These are phyloP conservation scores for Drosophila pallidifrons DNA, from an alignment of 1,140 invertebrate species.

Conservation along the genomic window DNA sequence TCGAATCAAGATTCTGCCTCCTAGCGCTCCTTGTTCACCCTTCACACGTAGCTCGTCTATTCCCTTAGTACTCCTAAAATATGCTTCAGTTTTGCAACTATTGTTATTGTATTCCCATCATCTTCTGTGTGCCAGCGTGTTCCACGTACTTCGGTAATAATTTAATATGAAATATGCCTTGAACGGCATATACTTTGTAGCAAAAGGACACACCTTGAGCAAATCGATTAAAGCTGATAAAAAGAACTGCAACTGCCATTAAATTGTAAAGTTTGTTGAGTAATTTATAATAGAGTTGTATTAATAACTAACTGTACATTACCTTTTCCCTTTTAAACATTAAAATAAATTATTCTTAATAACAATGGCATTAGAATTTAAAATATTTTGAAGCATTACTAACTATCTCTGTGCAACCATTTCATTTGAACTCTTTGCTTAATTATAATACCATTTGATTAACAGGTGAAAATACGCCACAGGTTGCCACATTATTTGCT, in stretches of 20 bases:
- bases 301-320: too few species aligned
- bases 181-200: background rate
- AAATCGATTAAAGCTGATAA: conserved; percentile 10
- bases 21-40: background rate
- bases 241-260: conserved; percentile 6
- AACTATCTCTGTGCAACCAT: too few species aligned
- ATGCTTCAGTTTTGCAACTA: conserved; percentile 62
- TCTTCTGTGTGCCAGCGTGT: conserved; percentile 44
- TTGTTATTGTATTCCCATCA: conserved; percentile 74
- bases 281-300: background rate
- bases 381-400: too few species aligned
- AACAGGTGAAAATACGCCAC: too few species aligned
- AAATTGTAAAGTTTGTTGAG: background rate
- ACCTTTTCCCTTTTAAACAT: too few species aligned
- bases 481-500: too few species aligned
- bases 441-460: background rate
- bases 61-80: conserved; percentile 46
- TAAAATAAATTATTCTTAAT: too few species aligned
- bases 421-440: too few species aligned
- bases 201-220: conserved; percentile 16
- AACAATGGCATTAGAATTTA: too few species aligned
- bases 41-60: background rate
- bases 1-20: conserved; percentile 62
- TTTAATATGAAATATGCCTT: conserved; percentile 72
- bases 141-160: conserved; percentile 72